Percentiles rank a stretch among this genome's conserved stretches.
These are phyloP conservation scores for Pelvicachromis taeniatus DNA, from an alignment of 2,113 vertebrate genomes.

Conservation along the genomic window DNA sequence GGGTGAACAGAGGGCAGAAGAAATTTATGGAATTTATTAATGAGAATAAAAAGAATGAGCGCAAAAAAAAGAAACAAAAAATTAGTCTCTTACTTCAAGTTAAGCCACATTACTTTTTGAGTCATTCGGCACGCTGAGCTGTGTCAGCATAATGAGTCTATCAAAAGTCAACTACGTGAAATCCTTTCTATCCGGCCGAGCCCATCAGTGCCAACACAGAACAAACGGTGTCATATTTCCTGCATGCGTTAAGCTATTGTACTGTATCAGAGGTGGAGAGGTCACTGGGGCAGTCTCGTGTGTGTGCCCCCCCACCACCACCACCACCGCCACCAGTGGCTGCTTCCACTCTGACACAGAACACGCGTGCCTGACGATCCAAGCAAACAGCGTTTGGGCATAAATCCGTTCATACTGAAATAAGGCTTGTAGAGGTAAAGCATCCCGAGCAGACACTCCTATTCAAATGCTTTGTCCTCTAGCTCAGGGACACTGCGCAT, in stretches of 20 bases:
- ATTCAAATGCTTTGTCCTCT: slow-evolving; percentile 72
- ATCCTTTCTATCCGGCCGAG: not conserved
- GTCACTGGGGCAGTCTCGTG: slow-evolving; percentile 13
- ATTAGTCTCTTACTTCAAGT: slow-evolving; percentile 2
- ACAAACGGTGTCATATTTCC: not conserved
- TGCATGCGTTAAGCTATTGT: not conserved
- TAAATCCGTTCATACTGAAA: slow-evolving; percentile 31
- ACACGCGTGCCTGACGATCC: slow-evolving; percentile 23
- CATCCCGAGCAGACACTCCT: slow-evolving; percentile 43
- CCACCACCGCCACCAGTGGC: not conserved
- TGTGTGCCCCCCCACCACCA: not conserved
- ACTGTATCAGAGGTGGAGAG: not conserved
- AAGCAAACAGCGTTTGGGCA: slow-evolving; percentile 13
- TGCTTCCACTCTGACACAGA: not conserved
- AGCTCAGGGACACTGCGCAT: slow-evolving; percentile 74
- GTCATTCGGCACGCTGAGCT: slow-evolving; percentile 6
- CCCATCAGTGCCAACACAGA: not conserved
- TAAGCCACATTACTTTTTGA: not conserved
- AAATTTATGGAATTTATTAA: slow-evolving; percentile 43
- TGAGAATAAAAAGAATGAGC: slow-evolving; percentile 13
- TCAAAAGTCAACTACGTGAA: slow-evolving; percentile 1
- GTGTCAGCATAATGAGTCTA: slow-evolving; percentile 5
- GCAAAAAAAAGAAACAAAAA: not conserved
- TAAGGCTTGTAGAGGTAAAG: slow-evolving; percentile 1
- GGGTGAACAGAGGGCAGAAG: slow-evolving; percentile 11